Evolutionary conservation across 2,888 invertebrate species (phyloP), one percentile per base, ranked within the genome.

Genomic region (Eristalis tenax): DNA sequence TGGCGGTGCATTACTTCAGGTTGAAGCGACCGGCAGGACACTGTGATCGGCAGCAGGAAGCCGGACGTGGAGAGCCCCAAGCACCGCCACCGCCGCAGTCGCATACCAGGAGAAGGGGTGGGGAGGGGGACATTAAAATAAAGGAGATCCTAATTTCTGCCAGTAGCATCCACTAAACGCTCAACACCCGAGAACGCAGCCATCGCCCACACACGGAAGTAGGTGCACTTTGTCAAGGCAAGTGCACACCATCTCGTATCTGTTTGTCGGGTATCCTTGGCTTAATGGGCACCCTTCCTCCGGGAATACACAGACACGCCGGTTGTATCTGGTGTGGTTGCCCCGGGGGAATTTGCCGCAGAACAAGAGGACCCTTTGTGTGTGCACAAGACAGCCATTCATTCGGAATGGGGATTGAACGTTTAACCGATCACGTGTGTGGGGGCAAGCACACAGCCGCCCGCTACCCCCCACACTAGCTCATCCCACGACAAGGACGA

Each of bases 191-290:
- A n/a, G n/a, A 43, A 6, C 43, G 18, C 15, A 4, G 13, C 8
- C 11, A 40, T 4, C 28, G 32, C 32, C 32, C n/a, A 1, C 43
- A 15, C 18, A 4, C 50, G 50, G 50, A 50, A 50, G 18, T 50
- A 18, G 50, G 50, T 32, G 50, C 50, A 50, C 66, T 77, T 77
- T 77, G 66, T 73, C 77, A 83, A 57, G 71, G 59, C 65, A 26
- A 61, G 28, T 50, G 50, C 50, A 50, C 50, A 50, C 50, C 64
- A 38, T 50, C 50, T 64, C 65, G 57, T 35, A 70, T 61, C 38
- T 56, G 50, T 57, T 65, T 23, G 76, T n/a, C 35, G 77, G 64
- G 57, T 26, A 78, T 35, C 56, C 50, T 18, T 13, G 43, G 18
- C 26, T 40, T 59, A 26, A 63, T 43, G 56, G 38, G 18, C 18